phyloP scores from a whole-genome alignment of 53 echinoderm and acorn worm species.

The Apostichopus leukothele region DNA sequence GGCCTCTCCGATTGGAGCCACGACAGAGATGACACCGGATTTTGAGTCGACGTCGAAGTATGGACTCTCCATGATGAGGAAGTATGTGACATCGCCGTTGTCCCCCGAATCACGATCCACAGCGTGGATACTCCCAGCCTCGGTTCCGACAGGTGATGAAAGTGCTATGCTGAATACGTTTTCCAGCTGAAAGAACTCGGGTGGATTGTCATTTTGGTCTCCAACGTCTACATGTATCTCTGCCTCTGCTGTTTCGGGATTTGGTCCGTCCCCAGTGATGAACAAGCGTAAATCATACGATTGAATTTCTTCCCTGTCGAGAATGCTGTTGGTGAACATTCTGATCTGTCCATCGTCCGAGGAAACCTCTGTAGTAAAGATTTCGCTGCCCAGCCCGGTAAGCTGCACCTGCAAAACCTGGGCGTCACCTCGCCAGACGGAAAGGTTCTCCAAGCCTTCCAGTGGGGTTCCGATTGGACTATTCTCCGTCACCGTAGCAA shows the following conservation, averaged over 20 bases:
- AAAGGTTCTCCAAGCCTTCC: constrained; percentile 57
- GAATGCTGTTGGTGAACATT: constrained; percentile 46
- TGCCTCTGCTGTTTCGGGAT: constrained; percentile 39
- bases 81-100: constrained; percentile 59
- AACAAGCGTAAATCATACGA: constrained; percentile 43
- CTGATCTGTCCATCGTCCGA: constrained; percentile 34
- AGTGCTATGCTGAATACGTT: constrained; percentile 57
- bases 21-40: constrained; percentile 55
- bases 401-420: constrained; percentile 41
- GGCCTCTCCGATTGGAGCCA: constrained; percentile 25
- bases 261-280: constrained; percentile 36
- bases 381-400: constrained; percentile 54
- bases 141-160: constrained; percentile 37
- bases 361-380: constrained; percentile 48
- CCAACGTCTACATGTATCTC: constrained; percentile 32
- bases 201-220: constrained; percentile 64
- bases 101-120: constrained; percentile 52
- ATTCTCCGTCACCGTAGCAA: constrained; percentile 57
- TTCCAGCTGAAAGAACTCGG: constrained; percentile 49
- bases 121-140: constrained; percentile 53
- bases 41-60: constrained; percentile 55
- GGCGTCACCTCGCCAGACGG: constrained; percentile 49
- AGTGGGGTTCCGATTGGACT: constrained; percentile 41
- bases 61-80: constrained; percentile 39
- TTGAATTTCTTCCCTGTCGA: constrained; percentile 52